Evolutionary conservation across 2,113 vertebrate species (phyloP), one percentile per base, ranked within the genome.

Genomic region (Cichladusa arquata): DNA sequence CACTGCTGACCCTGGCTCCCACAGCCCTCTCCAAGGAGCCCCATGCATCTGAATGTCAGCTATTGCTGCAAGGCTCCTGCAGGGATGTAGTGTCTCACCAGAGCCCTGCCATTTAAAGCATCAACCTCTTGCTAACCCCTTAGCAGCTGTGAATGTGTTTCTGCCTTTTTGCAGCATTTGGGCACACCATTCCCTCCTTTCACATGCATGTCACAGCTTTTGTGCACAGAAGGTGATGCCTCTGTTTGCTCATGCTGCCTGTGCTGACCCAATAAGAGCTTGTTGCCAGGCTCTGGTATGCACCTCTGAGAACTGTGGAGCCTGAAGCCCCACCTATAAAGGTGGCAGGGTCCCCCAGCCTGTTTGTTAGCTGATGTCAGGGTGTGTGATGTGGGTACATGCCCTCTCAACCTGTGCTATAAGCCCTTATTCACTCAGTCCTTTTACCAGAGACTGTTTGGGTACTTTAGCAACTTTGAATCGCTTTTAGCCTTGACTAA

Each of bases 151-250:
- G 60, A 62, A 93, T 77, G 33, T 74, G 47, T 34, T 74, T 71
- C 65, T 62, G 45, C 47, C 34, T 66, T 22, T 88, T 77, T 93
- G 40, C n/a, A 40, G 33, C 65, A 71, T 8, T 20, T 64, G 81
- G 50, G 28, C 31, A 25, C 6, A 8, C 38, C 8, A 2, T 64
- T 40, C 64, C 18, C 19, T 61, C 15, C 29, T 72, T 61, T 50
- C 11, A n/a, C 5, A 7, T 2, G 17, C 28, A 14, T 0, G 1
- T 23, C 15, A 8, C 0, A 0, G 40, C 13, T n/a, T 31, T 26
- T 81, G 51, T 67, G 38, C 16, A 33, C 34, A 67, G 29, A 53
- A 42, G 50, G 48, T 77, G 22, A 18, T 73, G 26, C 47, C 23
- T 2, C 42, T 70, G 8, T 76, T 45, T 0, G 1, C 13, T 83